These are phyloP conservation scores for Botia kubotai DNA, from an alignment of 2,797 vertebrate species.

Conservation along the genomic window DNA sequence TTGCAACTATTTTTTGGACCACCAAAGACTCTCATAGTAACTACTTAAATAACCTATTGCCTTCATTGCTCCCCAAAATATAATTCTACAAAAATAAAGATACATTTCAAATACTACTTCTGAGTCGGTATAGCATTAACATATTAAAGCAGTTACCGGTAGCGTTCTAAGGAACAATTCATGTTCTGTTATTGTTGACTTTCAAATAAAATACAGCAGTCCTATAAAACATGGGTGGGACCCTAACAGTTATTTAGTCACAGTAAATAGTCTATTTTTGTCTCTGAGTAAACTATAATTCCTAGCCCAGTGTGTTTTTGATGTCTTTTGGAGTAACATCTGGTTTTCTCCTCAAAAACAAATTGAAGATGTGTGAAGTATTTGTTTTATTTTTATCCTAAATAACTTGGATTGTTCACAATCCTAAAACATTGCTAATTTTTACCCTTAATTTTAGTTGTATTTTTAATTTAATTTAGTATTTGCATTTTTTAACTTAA, in stretches of 20 bases:
- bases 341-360: slow-evolving; percentile 24
- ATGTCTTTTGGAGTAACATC: slow-evolving; percentile 27
- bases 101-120: neutral
- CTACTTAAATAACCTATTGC: neutral
- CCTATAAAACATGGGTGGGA: slow-evolving; percentile 28
- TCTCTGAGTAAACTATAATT: slow-evolving; percentile 13
- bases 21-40: slow-evolving; percentile 14
- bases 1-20: slow-evolving; percentile 12
- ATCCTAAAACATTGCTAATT: neutral
- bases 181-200: slow-evolving; percentile 21
- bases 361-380: slow-evolving; percentile 18
- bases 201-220: slow-evolving; percentile 19
- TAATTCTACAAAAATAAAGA: neutral
- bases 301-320: slow-evolving; percentile 17
- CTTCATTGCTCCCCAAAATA: neutral
- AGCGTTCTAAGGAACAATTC: slow-evolving; percentile 4
- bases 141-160: neutral
- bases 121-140: neutral
- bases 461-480: too few relatives aligned
- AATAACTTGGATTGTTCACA: neutral
- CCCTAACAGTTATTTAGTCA: slow-evolving; percentile 18
- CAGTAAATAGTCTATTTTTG: slow-evolving; percentile 43
- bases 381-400: slow-evolving; percentile 10
- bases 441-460: neutral
- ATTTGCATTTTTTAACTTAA: neutral